Percentiles rank a stretch among this genome's conserved stretches.
These are phyloP conservation scores for western clawed frog (Xenopus tropicalis) DNA, from an alignment of 2,113 vertebrate species.

Conservation along the genomic window DNA sequence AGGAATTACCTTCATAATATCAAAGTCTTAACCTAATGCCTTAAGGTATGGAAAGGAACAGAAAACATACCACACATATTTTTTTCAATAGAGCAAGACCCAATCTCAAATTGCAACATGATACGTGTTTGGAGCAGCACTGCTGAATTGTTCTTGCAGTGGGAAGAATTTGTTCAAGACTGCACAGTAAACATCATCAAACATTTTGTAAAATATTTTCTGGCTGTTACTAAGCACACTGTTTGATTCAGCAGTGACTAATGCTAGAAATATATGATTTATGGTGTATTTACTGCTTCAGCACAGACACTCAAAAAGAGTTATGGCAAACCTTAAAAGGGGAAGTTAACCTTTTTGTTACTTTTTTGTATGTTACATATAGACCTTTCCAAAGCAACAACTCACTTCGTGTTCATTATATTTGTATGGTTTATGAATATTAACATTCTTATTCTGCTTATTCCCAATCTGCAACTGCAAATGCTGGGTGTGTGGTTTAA, in stretches of 20 bases:
- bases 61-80: slow-evolving; percentile 42
- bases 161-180: not conserved
- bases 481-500: too few relatives aligned
- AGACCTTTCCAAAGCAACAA: too few relatives aligned
- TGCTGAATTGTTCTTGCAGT: not conserved
- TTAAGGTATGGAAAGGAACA: slow-evolving; percentile 33
- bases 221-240: not conserved
- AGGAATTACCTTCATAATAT: slow-evolving; percentile 41
- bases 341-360: too few relatives aligned
- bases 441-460: too few relatives aligned
- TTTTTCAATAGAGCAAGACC: slow-evolving; percentile 8
- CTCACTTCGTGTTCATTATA: too few relatives aligned
- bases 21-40: slow-evolving; percentile 42
- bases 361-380: too few relatives aligned
- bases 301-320: not conserved
- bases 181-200: not conserved
- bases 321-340: not conserved
- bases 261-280: not conserved
- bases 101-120: slow-evolving; percentile 22
- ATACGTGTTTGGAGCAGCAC: not conserved
- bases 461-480: too few relatives aligned
- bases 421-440: too few relatives aligned
- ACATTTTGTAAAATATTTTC: not conserved
- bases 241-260: not conserved
- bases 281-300: not conserved